Evolutionary conservation across 2,888 invertebrate genomes (phyloP), one percentile per base, ranked within the genome.

Genomic region (Sesia bembeciformis): DNA sequence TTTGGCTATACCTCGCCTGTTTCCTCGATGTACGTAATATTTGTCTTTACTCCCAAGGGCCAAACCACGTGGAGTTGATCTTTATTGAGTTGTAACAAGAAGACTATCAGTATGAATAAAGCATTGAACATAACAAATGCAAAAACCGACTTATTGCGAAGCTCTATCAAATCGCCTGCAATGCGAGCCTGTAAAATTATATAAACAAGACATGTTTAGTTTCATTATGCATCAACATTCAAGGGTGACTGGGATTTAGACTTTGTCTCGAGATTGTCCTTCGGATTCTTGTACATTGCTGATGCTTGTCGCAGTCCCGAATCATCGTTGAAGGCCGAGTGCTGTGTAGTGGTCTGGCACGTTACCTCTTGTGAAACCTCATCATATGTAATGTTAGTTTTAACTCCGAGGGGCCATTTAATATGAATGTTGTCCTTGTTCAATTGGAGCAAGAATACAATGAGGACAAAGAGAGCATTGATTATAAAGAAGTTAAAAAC

Each of bases 91-190:
- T 99, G 98, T 85, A 99, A 95, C 90, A 99, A 95, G 91, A 99
- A 97, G 81, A 99, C 98, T 90, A 98, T 96, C 91, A 99, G 94
- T 85, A 98, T 97, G 94, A 98, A 99, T 82, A 99, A 94, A 88
- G 98, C 97, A 94, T 99, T 99, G 93, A 98, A 95, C 98, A 99
- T 98, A 92, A 98, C 96, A 94, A 98, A 98, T 82, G 96, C 97
- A 90, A 98, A 97, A 78, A 97, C 97, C 76, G 97, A 96, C 90
- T 98, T 97, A 93, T 98, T 98, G 80, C 98, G 93, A 80, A 98
- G 94, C 82, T 98, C 98, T 82, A 96, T 93, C 87, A 99, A 92
- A 89, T 98, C 97, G 75, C 91, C 91, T 76, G 96, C 96, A 78
- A 97, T 95, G 82, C 96, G 93, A 81, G 93, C 96, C 96, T 97